phyloP scores from a whole-genome alignment of 2,797 vertebrate species.

The Oreortyx pictus region DNA sequence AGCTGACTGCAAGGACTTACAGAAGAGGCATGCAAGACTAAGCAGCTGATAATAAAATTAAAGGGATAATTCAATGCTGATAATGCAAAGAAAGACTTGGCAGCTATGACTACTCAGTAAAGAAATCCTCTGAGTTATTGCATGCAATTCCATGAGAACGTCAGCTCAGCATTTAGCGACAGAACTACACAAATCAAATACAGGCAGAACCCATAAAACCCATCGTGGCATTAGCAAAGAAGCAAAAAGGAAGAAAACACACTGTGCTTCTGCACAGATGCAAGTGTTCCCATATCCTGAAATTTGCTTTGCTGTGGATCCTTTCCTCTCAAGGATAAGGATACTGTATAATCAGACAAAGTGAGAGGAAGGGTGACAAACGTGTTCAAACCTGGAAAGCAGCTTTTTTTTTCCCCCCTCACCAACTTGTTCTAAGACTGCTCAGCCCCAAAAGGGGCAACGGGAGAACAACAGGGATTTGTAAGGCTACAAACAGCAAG shows the following conservation, averaged over 20 bases:
- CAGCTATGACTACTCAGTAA: neutral
- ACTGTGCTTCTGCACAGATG: neutral
- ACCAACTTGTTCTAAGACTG: no score
- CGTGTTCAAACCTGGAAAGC: rapidly evolving
- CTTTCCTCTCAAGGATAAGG: neutral
- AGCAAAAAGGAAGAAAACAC: neutral
- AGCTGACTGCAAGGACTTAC: neutral
- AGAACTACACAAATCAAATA: neutral
- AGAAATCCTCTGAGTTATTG: neutral
- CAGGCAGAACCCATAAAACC: neutral
- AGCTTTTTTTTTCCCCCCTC: rapidly evolving
- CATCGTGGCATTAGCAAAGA: neutral
- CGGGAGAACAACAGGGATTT: neutral
- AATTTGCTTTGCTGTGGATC: neutral
- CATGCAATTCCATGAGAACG: rapidly evolving
- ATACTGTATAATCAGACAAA: rapidly evolving
- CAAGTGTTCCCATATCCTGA: rapidly evolving
- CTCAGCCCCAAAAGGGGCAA: neutral
- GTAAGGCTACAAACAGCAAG: no score
- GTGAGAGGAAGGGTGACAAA: neutral
- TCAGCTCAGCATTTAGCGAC: neutral
- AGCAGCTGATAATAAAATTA: neutral
- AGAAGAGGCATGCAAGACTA: neutral
- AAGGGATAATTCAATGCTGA: neutral
- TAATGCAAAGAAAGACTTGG: neutral